Evolutionary conservation across 2,113 vertebrate species (phyloP).

Genomic region (Tragelaphus scriptus): DNA sequence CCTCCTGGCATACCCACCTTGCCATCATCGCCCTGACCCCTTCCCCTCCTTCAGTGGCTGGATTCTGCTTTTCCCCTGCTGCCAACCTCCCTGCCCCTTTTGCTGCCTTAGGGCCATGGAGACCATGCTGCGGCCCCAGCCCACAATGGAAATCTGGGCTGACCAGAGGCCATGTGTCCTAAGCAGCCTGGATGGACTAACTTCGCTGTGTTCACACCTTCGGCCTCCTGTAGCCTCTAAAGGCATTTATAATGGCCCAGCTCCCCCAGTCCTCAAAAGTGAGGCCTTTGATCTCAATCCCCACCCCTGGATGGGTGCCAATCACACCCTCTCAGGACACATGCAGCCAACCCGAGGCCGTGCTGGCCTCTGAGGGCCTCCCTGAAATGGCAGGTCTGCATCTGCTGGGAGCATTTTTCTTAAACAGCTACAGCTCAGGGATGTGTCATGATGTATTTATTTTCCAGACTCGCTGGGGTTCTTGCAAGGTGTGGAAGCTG

Average conservation of each 20-base stretch:
- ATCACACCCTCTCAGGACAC: neutral
- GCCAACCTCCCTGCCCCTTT: neutral
- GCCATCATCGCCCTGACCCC: neutral
- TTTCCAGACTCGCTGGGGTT: conserved; percentile 2
- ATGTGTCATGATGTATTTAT: conserved; percentile 38
- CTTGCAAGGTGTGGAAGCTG: conserved; percentile 51
- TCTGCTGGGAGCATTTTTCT: conserved; percentile 27
- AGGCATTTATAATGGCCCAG: neutral
- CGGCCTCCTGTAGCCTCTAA: neutral
- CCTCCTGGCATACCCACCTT: neutral
- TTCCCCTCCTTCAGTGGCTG: neutral
- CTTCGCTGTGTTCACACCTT: neutral
- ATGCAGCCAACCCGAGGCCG: neutral
- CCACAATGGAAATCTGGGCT: neutral
- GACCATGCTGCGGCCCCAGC: neutral
- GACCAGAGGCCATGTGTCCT: neutral
- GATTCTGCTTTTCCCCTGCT: neutral
- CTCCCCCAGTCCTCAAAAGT: neutral
- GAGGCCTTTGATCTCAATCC: conserved; percentile 5
- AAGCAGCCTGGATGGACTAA: neutral
- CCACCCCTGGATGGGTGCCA: neutral
- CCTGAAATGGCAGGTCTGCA: neutral
- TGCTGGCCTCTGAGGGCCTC: neutral
- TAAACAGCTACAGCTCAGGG: conserved; percentile 17
- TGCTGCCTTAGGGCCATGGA: neutral